Evolutionary conservation across 2,113 vertebrate species (phyloP), one percentile per base, ranked within the genome.

Genomic region (Phrynosoma blainvillii): DNA sequence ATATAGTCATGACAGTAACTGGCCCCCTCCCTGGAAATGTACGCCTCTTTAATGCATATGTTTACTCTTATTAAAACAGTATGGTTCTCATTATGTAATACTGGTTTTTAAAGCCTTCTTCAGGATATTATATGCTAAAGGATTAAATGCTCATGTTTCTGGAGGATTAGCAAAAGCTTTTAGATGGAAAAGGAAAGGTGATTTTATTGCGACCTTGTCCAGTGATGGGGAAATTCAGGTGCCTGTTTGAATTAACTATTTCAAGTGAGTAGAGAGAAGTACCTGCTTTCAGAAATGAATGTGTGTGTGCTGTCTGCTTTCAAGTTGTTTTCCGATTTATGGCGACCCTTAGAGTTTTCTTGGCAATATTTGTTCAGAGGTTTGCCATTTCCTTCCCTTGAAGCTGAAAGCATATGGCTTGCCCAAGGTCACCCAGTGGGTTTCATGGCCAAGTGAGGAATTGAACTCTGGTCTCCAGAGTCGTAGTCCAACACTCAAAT

Each of bases 71-170:
- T 76, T 75, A 89, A 89, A 88, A 87, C 91, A 85, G 16, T 70
- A 85, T 89, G 36, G 47, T 68, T 87, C 54, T 0, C 42, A 89
- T 95, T 93, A 93, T 84, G 89, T 88, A 95, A 95, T 89, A 84
- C 89, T 84, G 91, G 89, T 94, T 91, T 89, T 71, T 92, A 93
- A 91, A 91, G 71, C 76, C 76, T 88, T 1, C 18, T 82, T 25
- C 25, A 91, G n/a, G 84, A 89, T 82, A 1, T 92, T 93, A 94
- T 89, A 89, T 92, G 89, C 85, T 78, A 59, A 54, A 84, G 84
- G 92, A 93, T 93, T 94, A 90, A 93, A 76, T 89, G 73, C 77
- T 78, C 75, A 32, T 87, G 84, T 92, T 88, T 84, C 90, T 92
- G 75, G 65, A 84, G 84, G 82, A 87, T 88, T 89, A 88, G 88